Evolutionary conservation across 37 sponge, comb jelly and placozoan species (phyloP), one percentile per base, ranked within the genome.

Genomic region (Amphimedon queenslandica): DNA sequence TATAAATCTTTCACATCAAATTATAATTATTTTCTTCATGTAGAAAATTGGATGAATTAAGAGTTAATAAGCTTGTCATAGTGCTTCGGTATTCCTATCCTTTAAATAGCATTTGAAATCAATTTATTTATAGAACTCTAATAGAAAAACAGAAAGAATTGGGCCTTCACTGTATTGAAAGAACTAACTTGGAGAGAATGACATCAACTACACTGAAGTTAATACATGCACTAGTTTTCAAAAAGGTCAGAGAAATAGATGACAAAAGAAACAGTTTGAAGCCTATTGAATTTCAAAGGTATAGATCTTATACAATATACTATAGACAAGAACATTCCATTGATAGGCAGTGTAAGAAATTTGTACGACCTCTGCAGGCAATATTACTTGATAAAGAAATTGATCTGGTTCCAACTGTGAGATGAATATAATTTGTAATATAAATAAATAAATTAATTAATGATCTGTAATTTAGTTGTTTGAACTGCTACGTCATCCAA

Each of bases 401-500:
- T 18, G 53, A 13, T 13, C 8, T 13, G 13, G 13, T 18, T 18
- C 13, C 13, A 18, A 47, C 13, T 18, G 13, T 47, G 13, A 13
- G 53, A 47, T 8, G 13, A 47, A n/a, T n/a, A n/a, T n/a, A n/a
- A n/a, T n/a, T n/a, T n/a, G n/a, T n/a, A 47, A 47, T n/a, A n/a
- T n/a, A n/a, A n/a, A n/a, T n/a, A n/a, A n/a, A n/a, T n/a, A n/a
- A n/a, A n/a, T n/a, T n/a, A n/a, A n/a, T n/a, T n/a, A n/a, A n/a
- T n/a, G n/a, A n/a, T 47, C 53, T 13, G 13, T 18, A 18, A n/a
- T 8, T 47, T 13, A 47, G 53, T 13, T 47, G 8, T 18, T 47
- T 18, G 53, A 13, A 47, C 13, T 90, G 77, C 64, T 90, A 37
- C 67, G 68, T 31, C 85, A 90, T 43, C n/a, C n/a, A n/a, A 84